phyloP scores from a whole-genome alignment of 1,140 invertebrate species.

The Mercenaria mercenaria region DNA sequence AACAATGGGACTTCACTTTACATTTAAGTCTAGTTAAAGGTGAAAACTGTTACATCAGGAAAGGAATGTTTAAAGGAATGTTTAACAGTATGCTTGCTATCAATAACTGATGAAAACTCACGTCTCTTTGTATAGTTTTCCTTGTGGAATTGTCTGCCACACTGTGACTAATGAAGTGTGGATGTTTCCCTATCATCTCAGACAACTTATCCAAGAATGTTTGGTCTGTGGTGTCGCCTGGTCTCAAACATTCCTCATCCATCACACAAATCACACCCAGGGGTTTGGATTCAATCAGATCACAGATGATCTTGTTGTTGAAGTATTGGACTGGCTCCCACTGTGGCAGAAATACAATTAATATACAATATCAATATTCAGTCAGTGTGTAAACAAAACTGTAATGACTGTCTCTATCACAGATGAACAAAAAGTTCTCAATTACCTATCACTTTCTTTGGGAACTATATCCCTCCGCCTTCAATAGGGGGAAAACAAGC shows the following conservation, averaged over 20 bases:
- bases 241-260: slow-evolving; percentile 96
- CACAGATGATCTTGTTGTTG: slow-evolving; percentile 97
- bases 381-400: neutral
- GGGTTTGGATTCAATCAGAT: slow-evolving; percentile 96
- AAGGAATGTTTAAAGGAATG: too few species aligned
- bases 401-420: neutral
- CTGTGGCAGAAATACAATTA: slow-evolving; percentile 85
- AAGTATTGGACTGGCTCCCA: slow-evolving; percentile 94
- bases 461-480: too few species aligned
- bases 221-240: slow-evolving; percentile 94
- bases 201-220: slow-evolving; percentile 93
- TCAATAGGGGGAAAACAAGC: too few species aligned
- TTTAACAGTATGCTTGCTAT: too few species aligned
- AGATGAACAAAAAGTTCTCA: too few species aligned
- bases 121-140: slow-evolving; percentile 93
- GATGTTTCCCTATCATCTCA: slow-evolving; percentile 90
- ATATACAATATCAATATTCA: too few species aligned
- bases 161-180: slow-evolving; percentile 93
- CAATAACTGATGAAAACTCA: too few species aligned
- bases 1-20: too few species aligned
- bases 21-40: too few species aligned
- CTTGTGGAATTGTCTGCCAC: slow-evolving; percentile 90
- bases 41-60: too few species aligned
- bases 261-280: slow-evolving; percentile 88
- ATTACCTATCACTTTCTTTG: too few species aligned